phyloP scores from a whole-genome alignment of 2,113 vertebrate species.

The Polypterus senegalus region DNA sequence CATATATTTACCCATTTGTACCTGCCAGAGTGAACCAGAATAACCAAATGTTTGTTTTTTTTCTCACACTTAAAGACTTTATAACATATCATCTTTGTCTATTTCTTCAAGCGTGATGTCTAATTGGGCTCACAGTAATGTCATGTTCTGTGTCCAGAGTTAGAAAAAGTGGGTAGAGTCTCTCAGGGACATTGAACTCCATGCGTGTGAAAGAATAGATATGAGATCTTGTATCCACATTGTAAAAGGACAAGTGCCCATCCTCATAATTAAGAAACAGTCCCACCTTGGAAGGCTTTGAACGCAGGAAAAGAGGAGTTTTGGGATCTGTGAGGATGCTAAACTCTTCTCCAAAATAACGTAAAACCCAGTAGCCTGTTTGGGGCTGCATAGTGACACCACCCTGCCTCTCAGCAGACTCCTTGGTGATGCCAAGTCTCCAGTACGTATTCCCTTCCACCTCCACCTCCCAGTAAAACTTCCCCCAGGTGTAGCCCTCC shows the following conservation, averaged over 20 bases:
- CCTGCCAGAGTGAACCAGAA: no score
- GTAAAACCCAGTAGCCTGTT: slow-evolving; percentile 55
- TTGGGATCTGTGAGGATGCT: slow-evolving; percentile 47
- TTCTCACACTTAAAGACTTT: no score
- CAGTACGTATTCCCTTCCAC: slow-evolving; percentile 1
- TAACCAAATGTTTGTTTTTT: no score
- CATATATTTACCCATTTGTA: no score
- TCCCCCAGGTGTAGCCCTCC: not conserved
- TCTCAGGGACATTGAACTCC: slow-evolving; percentile 36
- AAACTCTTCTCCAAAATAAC: slow-evolving; percentile 34
- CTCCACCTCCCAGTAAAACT: slow-evolving; percentile 11
- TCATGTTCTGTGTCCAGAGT: no score
- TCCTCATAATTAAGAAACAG: slow-evolving; percentile 51
- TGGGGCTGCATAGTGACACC: slow-evolving; percentile 26
- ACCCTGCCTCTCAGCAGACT: not conserved
- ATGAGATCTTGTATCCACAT: slow-evolving; percentile 43
- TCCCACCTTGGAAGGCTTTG: slow-evolving; percentile 30
- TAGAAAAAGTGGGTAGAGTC: slow-evolving; percentile 44
- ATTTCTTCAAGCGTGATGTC: no score
- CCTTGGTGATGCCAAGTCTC: not conserved
- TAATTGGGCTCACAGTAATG: no score
- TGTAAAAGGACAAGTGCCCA: slow-evolving; percentile 50
- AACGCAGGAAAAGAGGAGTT: slow-evolving; percentile 19
- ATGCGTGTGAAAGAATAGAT: slow-evolving; percentile 49
- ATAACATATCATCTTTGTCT: no score